Conservation (phyloP, 2,888 invertebrate species). For the Tenthredo livida region DNA sequence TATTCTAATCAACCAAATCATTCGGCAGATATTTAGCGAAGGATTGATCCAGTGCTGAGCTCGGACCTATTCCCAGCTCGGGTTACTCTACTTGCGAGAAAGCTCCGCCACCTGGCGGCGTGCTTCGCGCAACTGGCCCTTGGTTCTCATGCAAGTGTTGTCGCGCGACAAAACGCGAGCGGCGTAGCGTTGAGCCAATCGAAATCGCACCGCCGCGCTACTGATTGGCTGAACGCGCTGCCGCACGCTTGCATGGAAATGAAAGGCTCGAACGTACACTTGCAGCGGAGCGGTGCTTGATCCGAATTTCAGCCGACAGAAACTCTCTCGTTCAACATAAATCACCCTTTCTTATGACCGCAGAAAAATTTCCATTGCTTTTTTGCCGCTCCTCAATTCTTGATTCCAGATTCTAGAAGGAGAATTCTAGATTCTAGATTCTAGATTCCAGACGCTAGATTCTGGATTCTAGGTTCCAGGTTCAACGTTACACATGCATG, state of each 20-base stretch:
- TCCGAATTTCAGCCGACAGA: neutral
- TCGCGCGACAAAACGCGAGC: no score
- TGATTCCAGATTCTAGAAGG: neutral
- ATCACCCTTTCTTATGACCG: neutral
- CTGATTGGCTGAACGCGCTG: no score
- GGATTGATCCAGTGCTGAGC: neutral
- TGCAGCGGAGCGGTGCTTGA: neutral
- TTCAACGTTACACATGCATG: neutral
- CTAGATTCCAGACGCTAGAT: neutral
- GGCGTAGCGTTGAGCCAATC: no score
- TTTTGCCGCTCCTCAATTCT: neutral
- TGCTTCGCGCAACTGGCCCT: no score
- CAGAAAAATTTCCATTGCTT: neutral
- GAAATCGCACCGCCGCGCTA: no score
- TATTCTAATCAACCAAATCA: neutral
- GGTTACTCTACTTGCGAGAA: neutral
- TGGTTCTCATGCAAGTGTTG: no score
- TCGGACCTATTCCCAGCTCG: neutral
- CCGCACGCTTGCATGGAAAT: no score
- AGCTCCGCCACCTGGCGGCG: neutral
- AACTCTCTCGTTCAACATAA: neutral
- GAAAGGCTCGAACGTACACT: neutral
- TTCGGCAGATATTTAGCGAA: neutral
- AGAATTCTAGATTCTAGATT: neutral
- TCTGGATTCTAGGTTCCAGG: neutral